phyloP scores from a whole-genome alignment of 2,888 invertebrate species.

The Megaustenia siamemsis region DNA sequence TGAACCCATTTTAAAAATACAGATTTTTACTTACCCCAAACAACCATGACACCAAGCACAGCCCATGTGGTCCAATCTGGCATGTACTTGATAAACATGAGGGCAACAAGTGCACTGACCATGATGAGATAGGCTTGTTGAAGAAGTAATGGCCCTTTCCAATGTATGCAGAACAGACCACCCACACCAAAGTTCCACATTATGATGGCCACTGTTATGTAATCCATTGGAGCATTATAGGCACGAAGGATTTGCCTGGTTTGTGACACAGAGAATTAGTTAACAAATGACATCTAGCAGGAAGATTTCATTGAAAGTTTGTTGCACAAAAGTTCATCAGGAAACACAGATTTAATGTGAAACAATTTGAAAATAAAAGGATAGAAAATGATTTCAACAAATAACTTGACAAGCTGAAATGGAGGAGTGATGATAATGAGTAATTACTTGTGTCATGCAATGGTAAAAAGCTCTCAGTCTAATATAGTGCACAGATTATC shows the following conservation, averaged over 20 bases:
- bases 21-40: slow-evolving; percentile 91
- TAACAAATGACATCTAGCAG: too few species aligned
- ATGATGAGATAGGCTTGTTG: slow-evolving; percentile 97
- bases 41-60: slow-evolving; percentile 95
- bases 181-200: slow-evolving; percentile 97
- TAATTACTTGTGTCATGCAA: too few species aligned
- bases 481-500: too few species aligned
- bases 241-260: slow-evolving; percentile 92
- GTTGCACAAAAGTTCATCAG: too few species aligned
- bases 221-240: slow-evolving; percentile 97
- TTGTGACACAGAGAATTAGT: slow-evolving; percentile 60
- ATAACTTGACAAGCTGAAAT: too few species aligned
- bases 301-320: too few species aligned
- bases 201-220: slow-evolving; percentile 90
- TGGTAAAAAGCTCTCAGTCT: too few species aligned
- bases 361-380: too few species aligned
- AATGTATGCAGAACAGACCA: slow-evolving; percentile 99
- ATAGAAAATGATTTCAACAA: too few species aligned
- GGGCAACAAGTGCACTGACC: slow-evolving; percentile 97
- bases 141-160: slow-evolving; percentile 96
- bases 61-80: slow-evolving; percentile 99
- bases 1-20: too few species aligned
- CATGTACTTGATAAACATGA: slow-evolving; percentile 98
- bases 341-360: too few species aligned
- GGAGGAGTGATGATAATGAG: too few species aligned